These are phyloP conservation scores for Metalampra italica DNA, from an alignment of 2,888 invertebrate genomes.

Conservation along the genomic window DNA sequence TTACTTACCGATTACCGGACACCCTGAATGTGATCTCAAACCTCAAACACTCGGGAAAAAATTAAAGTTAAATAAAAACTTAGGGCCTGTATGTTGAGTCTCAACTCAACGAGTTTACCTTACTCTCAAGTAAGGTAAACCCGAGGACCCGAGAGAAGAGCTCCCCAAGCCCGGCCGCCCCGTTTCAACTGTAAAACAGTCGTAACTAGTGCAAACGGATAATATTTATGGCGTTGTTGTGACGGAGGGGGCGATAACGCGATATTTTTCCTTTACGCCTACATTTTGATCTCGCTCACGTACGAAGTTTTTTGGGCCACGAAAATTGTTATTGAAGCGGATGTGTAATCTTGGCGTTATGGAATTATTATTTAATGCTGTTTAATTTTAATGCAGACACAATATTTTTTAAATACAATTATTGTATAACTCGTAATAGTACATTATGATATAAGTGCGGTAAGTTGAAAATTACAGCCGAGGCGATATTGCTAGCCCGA, in stretches of 20 bases:
- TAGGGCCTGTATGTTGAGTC: too few relatives aligned
- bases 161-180: conserved; percentile 18
- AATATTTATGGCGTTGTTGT: conserved; percentile 59
- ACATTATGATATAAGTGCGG: too few relatives aligned
- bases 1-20: too few relatives aligned
- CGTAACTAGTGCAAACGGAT: conserved; percentile 35
- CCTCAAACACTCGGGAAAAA: not conserved
- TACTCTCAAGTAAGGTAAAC: not conserved
- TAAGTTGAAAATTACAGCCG: too few relatives aligned
- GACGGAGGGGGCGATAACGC: conserved; percentile 33
- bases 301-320: not conserved
- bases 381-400: not conserved
- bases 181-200: conserved; percentile 33
- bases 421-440: too few relatives aligned
- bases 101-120: too few relatives aligned
- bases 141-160: not conserved
- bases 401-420: too few relatives aligned
- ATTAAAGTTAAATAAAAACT: not conserved
- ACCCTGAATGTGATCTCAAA: not conserved
- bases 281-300: conserved; percentile 42
- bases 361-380: not conserved
- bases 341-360: not conserved
- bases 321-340: not conserved
- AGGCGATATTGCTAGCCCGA: too few relatives aligned
- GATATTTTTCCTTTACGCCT: conserved; percentile 37